Base-by-base conservation (phyloP, 2,888 invertebrate genomes). In the Piscicola geometra region DNA sequence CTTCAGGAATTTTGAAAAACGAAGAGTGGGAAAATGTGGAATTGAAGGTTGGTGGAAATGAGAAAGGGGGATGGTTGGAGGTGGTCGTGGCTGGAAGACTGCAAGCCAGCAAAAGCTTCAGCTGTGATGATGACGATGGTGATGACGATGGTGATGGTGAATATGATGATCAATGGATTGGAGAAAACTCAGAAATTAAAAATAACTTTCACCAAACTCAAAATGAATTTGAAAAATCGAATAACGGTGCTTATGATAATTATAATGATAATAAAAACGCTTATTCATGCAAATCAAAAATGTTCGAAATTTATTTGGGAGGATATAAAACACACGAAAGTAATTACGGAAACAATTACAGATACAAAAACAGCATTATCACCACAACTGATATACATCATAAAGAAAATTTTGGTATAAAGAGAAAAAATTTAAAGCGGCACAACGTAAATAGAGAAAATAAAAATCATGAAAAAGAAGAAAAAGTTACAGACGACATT, bases 331-430 rank as follows among this genome's bases (percentile, higher is more conserved):
- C 60, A 56, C 60, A 18, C n/a, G 12, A 21, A 56, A 56, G 60
- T n/a, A 56, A 56, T 56, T 56, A 56, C 60, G 25, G 60, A 56
- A 56, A 56, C 60, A 56, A 56, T 56, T 56, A 56, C 60, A 56
- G 60, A 18, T 56, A 56, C 60, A 21, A 56, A 56, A 56, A 56
- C 25, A 56, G n/a, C 5, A 56, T 15, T 56, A 56, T 56, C 60
- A 56, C n/a, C 25, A 15, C 60, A 56, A 56, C 21, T 56, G 5
- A 56, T 25, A 21, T 21, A 5, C 9, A 56, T 5, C 9, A 25
- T 21, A 56, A 56, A 15, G 5, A 21, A 56, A 41, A 41, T 15
- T 9, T 9, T 41, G 60, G 12, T 56, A 56, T 56, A 56, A 56
- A 56, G 5, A 25, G 3, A 9, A 5, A 56, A 56, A 56, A 56